Percentiles rank a stretch among this genome's conserved stretches.
These are phyloP conservation scores for Piaya cayana DNA, from an alignment of 2,113 vertebrate genomes.

Conservation along the genomic window DNA sequence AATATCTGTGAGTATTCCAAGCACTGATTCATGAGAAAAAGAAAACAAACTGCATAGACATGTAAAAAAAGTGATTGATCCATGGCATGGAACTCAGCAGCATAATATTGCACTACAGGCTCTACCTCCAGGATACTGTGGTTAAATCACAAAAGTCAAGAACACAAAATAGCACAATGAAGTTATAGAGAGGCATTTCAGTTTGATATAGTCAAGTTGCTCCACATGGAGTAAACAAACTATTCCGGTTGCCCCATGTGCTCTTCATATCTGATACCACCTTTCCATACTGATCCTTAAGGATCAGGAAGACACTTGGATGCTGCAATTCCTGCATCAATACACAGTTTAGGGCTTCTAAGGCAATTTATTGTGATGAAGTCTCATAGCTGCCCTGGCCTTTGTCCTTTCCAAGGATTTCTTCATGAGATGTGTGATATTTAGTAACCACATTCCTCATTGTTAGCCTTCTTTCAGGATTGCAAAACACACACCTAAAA, in stretches of 20 bases:
- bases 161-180: neutral
- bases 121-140: neutral
- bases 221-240: slow-evolving; percentile 10
- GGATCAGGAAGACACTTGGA: neutral
- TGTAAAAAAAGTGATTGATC: neutral
- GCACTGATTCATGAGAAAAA: neutral
- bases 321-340: neutral
- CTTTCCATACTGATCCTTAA: neutral
- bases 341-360: neutral
- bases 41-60: neutral
- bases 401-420: slow-evolving; percentile 30
- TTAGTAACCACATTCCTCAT: slow-evolving; percentile 15
- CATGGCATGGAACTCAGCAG: neutral
- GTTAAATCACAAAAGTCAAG: neutral
- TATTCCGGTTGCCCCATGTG: neutral
- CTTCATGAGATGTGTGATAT: neutral
- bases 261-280: neutral
- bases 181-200: neutral
- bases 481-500: slow-evolving; percentile 53
- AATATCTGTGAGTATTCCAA: neutral
- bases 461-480: slow-evolving; percentile 38
- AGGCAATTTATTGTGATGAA: neutral
- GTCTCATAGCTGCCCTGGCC: neutral
- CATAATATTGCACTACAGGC: neutral
- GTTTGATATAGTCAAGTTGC: neutral